phyloP scores from a whole-genome alignment of 2,797 vertebrate genomes.

The Takifugu ocellatus region DNA sequence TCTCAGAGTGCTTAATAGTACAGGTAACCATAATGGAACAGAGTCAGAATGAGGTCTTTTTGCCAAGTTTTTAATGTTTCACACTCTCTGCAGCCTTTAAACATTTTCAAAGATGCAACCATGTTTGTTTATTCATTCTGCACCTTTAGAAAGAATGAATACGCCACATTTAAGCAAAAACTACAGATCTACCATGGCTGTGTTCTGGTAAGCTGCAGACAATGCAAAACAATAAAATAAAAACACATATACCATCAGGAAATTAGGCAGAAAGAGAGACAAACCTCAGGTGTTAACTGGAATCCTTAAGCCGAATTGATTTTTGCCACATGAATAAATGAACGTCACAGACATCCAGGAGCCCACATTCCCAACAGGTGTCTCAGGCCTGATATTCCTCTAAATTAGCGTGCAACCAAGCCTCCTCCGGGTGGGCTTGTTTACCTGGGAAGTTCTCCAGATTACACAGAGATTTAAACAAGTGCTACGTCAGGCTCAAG shows the following conservation, averaged over 20 bases:
- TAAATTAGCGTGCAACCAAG: slow-evolving; percentile 54
- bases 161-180: too few relatives aligned
- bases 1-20: too few relatives aligned
- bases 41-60: too few relatives aligned
- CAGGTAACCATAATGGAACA: too few relatives aligned
- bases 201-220: not conserved
- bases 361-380: slow-evolving; percentile 53
- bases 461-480: slow-evolving; percentile 48
- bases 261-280: slow-evolving; percentile 27
- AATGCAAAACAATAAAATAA: slow-evolving; percentile 9
- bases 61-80: too few relatives aligned
- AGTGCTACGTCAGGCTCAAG: slow-evolving; percentile 34
- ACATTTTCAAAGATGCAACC: too few relatives aligned
- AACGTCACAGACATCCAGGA: slow-evolving; percentile 32
- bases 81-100: too few relatives aligned
- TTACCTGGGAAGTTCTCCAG: slow-evolving; percentile 41
- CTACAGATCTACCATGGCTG: not conserved
- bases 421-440: slow-evolving; percentile 36
- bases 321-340: slow-evolving; percentile 50
- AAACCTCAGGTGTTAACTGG: slow-evolving; percentile 36
- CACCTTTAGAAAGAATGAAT: too few relatives aligned
- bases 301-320: slow-evolving; percentile 29
- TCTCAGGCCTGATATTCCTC: slow-evolving; percentile 34
- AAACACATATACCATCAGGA: not conserved
- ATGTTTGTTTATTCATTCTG: too few relatives aligned